A percentile compares a stretch with the other conserved stretches of the same genome.
Conservation (phyloP, 35 echinoderm and acorn worm genomes). For the Diadema setosum region DNA sequence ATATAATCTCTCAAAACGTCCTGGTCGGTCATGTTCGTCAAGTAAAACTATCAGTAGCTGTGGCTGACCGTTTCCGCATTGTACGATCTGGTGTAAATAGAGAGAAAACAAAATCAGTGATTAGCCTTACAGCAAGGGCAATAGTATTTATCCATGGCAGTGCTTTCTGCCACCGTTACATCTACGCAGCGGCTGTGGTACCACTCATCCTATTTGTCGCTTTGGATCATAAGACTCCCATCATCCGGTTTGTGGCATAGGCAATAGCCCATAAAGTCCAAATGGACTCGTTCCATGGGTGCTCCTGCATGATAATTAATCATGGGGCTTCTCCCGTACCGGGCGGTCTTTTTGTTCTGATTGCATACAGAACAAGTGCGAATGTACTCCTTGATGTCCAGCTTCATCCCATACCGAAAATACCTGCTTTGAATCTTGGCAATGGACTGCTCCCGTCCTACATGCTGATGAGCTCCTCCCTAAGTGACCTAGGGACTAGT, state of each 20-base stretch:
- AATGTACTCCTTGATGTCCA: constrained; percentile 15
- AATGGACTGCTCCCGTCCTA: neutral
- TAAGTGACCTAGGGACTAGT: neutral
- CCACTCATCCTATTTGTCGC: constrained; percentile 39
- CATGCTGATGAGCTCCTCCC: neutral
- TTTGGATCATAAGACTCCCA: constrained; percentile 31
- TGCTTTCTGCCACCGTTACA: too few species aligned
- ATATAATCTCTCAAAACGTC: too few species aligned
- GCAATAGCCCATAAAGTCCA: too few species aligned
- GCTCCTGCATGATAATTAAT: neutral
- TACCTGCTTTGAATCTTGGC: neutral
- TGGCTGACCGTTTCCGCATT: too few species aligned
- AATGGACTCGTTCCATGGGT: too few species aligned
- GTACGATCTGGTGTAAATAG: too few species aligned
- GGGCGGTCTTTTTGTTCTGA: constrained; percentile 7
- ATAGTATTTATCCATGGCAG: too few species aligned
- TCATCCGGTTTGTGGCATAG: constrained; percentile 26
- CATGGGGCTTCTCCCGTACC: neutral
- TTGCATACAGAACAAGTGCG: constrained; percentile 11
- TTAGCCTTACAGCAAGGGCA: too few species aligned
- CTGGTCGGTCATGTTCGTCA: too few species aligned
- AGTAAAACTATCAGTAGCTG: too few species aligned
- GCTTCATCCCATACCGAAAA: constrained; percentile 29
- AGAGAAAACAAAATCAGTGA: too few species aligned
- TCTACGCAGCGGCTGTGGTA: constrained; percentile 31